phyloP scores from a whole-genome alignment of 92 coral and sea anemone genomes.

The Bergia sp. region DNA sequence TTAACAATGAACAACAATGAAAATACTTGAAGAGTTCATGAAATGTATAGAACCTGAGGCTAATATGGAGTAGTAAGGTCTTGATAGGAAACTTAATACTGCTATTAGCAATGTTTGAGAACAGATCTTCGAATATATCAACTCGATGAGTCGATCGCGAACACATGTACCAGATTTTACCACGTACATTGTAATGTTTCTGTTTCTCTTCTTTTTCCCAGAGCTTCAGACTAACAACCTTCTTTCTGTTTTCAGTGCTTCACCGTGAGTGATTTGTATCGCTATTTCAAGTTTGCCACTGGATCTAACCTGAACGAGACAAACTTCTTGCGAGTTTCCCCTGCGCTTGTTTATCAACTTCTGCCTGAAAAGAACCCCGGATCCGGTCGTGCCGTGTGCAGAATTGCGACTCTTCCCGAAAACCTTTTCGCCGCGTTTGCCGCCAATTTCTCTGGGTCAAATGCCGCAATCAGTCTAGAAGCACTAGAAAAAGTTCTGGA shows the following conservation, averaged over 20 bases:
- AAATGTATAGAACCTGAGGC: not conserved
- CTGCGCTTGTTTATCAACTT: constrained; percentile 61
- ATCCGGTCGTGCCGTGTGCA: constrained; percentile 48
- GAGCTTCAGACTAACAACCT: not conserved
- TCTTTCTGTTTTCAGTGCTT: constrained; percentile 46
- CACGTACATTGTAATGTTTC: not conserved
- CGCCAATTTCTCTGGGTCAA: constrained; percentile 24
- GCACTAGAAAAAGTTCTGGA: constrained; percentile 27
- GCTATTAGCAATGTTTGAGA: not conserved
- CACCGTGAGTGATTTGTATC: constrained; percentile 43
- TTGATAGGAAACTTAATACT: not conserved
- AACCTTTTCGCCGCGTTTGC: constrained; percentile 50
- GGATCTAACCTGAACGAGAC: constrained; percentile 20
- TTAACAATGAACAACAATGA: no score
- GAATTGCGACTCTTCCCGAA: constrained; percentile 39
- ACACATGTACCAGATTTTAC: not conserved
- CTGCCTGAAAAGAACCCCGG: constrained; percentile 71
- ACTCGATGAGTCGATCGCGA: not conserved
- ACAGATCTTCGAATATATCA: not conserved
- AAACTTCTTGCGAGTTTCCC: constrained; percentile 47
- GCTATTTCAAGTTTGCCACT: not conserved
- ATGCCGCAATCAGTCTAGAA: not conserved
- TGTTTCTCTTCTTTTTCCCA: not conserved
- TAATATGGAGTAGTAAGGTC: no score
- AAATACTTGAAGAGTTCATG: not conserved